Evolutionary conservation across 2,888 invertebrate genomes (phyloP), one percentile per base, ranked within the genome.

Genomic region (Omphaloscelis lunosa): DNA sequence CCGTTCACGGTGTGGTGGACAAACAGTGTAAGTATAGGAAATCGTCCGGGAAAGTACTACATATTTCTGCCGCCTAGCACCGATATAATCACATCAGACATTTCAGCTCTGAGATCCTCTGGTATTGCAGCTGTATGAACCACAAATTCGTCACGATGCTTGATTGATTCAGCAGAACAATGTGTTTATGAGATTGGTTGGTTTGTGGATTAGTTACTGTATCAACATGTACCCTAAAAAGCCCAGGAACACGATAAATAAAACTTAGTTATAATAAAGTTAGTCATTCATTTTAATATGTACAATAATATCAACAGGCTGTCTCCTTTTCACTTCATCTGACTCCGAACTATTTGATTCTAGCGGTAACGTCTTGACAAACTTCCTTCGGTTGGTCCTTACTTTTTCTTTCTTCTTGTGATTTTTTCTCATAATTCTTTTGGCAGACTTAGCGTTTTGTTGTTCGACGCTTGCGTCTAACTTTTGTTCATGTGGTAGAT

Each of bases 221-320:
- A 41, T 23, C 17, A n/a, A 65, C 27, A 27, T 27, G 3, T 39
- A 9, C 41, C 41, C 41, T 53, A 66, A 48, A 29, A 0, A 7
- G 20, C 20, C 11, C 5, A 39, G 51, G 1, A 17, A 51, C 23
- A 23, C 45, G 7, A n/a, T 45, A 45, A 77, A 77, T 62, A 74
- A 77, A 79, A 70, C 53, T 39, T 41, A 41, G 2, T 39, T 23
- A 34, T 20, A 58, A 9, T 56, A 59, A 62, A 59, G 8, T 61
- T 84, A 90, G 48, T 93, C 91, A 67, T 89, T 91, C 92, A 94
- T 92, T 91, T 93, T 93, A 85, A 94, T 94, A 79, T 94, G 93
- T 75, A 94, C 93, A 76, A 93, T 91, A 65, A 94, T 93, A 77
- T 94, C 94, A 0, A 93, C 91, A 4, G 93, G 93, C 63, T 91